Base-by-base conservation (phyloP, 1,140 invertebrate species). In the Chrysomallon squamiferum region DNA sequence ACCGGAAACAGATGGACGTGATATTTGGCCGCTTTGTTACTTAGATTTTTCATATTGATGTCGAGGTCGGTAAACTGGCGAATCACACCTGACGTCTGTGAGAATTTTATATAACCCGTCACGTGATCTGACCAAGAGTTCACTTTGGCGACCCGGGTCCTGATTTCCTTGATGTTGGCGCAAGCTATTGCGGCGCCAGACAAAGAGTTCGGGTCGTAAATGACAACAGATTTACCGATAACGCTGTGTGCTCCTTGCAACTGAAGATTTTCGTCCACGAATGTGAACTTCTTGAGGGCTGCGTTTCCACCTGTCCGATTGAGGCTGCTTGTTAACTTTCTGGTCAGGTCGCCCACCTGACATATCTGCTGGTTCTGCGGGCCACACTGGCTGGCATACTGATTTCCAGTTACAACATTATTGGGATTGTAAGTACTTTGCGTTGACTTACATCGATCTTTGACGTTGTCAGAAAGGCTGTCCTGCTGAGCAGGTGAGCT, bases 141-240 rank as follows among this genome's bases (percentile, higher is more conserved):
- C 3, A 81, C 74, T 27, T 71, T 58, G 0, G 78, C 85, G 29
- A 66, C 65, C 11, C 79, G 33, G 9, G 71, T 70, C 49, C 79
- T 74, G 11, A 72, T 41, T 15, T 61, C 52, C 32, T 69, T 62
- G 15, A 86, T 81, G 27, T 90, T 89, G 18, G 93, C 91, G 85
- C 95, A 98, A 0, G 93, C 94, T 74, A 97, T 87, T 71, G 95
- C 85, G 82, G 95, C 92, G 11, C 94, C 94, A 67, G 35, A 95
- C 87, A 0, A 93, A 93, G 80, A 92, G 88, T 78, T 95, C 93
- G 84, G 95, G 94, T 73, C 94, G 94, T 38, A 38, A 45, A 97
- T 90, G 0, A 96, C 92, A 35, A 98, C 82, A 22, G 95, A 94
- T 77, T 91, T 91, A 20, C 92, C 92, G 64, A 96, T 77, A 69